Percentiles rank a stretch among this genome's conserved stretches.
phyloP scores from a whole-genome alignment of 2,113 vertebrate species.

The Eira barbara region DNA sequence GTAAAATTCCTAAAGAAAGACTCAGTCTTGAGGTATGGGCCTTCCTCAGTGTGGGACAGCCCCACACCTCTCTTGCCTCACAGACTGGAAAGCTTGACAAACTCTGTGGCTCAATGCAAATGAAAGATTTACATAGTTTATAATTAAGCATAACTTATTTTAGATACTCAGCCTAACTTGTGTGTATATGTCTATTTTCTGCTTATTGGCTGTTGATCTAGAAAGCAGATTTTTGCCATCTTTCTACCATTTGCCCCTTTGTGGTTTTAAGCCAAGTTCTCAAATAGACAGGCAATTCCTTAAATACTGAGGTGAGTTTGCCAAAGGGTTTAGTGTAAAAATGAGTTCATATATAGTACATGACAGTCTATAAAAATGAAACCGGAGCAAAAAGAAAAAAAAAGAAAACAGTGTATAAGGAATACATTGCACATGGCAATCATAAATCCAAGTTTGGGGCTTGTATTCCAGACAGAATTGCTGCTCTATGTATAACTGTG shows the following conservation, averaged over 20 bases:
- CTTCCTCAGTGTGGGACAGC: not conserved
- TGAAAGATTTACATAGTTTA: slow-evolving; percentile 56
- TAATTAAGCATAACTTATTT: slow-evolving; percentile 49
- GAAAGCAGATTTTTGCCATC: slow-evolving; percentile 63
- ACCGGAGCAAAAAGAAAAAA: slow-evolving; percentile 36
- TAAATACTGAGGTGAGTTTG: slow-evolving; percentile 53
- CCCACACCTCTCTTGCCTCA: not conserved
- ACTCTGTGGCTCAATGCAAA: not conserved
- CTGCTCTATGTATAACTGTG: slow-evolving; percentile 2
- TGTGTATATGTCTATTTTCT: slow-evolving; percentile 32
- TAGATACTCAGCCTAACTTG: not conserved
- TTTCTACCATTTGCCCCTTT: slow-evolving; percentile 67
- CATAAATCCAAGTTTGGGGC: not conserved
- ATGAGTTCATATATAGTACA: slow-evolving; percentile 41
- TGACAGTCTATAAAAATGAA: slow-evolving; percentile 59
- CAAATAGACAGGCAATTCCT: slow-evolving; percentile 71
- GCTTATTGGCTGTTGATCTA: slow-evolving; percentile 52
- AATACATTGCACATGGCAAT: slow-evolving; percentile 47
- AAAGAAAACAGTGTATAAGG: not conserved
- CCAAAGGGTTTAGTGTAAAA: slow-evolving; percentile 64
- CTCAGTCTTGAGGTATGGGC: fast-evolving
- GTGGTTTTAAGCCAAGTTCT: slow-evolving; percentile 68
- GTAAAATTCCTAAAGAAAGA: not conserved
- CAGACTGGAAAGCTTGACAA: not conserved
- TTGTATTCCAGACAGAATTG: slow-evolving; percentile 27